phyloP scores from a whole-genome alignment of 2,888 invertebrate species.

The Brachynemurus nebulosus region DNA sequence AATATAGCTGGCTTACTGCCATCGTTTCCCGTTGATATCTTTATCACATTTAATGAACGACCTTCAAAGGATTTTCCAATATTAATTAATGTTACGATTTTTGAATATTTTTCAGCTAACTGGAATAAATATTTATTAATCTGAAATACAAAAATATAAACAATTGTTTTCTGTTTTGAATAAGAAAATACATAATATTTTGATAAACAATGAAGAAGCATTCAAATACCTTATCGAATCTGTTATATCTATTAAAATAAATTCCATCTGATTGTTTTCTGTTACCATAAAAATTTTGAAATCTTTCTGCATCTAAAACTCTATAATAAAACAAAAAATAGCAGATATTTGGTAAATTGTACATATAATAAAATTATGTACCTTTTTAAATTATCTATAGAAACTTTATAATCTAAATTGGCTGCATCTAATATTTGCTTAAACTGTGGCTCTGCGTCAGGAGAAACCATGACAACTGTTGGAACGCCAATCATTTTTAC shows the following conservation, averaged over 20 bases:
- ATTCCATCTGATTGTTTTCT: too few species aligned
- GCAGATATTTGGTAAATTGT: too few species aligned
- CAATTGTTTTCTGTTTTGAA: background rate
- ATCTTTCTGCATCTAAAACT: too few species aligned
- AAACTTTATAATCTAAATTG: too few species aligned
- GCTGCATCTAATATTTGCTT: background rate
- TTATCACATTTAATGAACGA: slow-evolving; percentile 29
- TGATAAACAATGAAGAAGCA: background rate
- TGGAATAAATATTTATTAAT: slow-evolving; percentile 26
- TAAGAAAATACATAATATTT: background rate
- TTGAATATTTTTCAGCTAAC: slow-evolving; percentile 23
- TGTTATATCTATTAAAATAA: background rate
- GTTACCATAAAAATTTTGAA: too few species aligned
- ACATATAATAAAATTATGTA: too few species aligned
- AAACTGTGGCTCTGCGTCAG: background rate
- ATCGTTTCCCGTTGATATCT: slow-evolving; percentile 25
- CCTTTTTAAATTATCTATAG: too few species aligned
- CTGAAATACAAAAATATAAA: slow-evolving; percentile 18
- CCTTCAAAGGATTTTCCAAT: slow-evolving; percentile 32
- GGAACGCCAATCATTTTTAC: background rate
- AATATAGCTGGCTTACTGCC: slow-evolving; percentile 36
- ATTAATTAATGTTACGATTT: slow-evolving; percentile 25
- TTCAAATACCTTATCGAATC: background rate
- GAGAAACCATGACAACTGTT: background rate
- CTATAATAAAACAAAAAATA: too few species aligned